Evolutionary conservation across 1,140 invertebrate species (phyloP).

Genomic region (Ruditapes philippinarum): DNA sequence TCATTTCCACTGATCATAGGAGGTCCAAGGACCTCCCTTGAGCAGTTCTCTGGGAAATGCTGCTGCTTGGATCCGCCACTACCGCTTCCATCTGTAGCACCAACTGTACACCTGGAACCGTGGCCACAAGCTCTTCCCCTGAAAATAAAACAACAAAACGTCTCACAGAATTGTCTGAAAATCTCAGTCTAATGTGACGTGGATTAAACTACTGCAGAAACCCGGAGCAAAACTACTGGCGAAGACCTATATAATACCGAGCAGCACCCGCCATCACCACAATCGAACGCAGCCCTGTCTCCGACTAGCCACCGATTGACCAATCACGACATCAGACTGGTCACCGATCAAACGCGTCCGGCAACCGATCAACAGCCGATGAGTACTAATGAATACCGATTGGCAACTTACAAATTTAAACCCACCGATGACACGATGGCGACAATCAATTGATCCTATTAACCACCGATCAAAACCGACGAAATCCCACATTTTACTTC

Average conservation of each 20-base stretch:
- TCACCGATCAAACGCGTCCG: too few species aligned
- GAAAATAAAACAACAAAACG: slow-evolving; percentile 10
- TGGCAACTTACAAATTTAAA: slow-evolving; percentile 30
- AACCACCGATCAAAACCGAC: slow-evolving; percentile 50
- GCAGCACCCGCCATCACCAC: slow-evolving; percentile 39
- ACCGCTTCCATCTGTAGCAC: slow-evolving; percentile 19
- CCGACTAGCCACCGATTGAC: too few species aligned
- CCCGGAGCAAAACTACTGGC: too few species aligned
- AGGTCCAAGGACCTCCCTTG: slow-evolving; percentile 22
- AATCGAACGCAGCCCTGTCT: too few species aligned
- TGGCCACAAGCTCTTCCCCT: slow-evolving; percentile 40
- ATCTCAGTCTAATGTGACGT: not conserved
- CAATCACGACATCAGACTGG: too few species aligned
- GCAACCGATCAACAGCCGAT: not conserved
- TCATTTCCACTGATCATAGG: slow-evolving; percentile 23
- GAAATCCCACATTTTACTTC: not conserved
- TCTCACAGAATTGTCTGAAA: slow-evolving; percentile 1
- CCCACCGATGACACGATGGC: slow-evolving; percentile 23
- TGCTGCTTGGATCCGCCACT: slow-evolving; percentile 46
- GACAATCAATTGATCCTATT: slow-evolving; percentile 29
- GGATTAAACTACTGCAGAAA: too few species aligned
- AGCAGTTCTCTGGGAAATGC: slow-evolving; percentile 40
- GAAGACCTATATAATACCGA: slow-evolving; percentile 15
- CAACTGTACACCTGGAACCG: slow-evolving; percentile 36
- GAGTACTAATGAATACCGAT: slow-evolving; percentile 13